Evolutionary conservation across 2,888 invertebrate species (phyloP).

Genomic region (Stictocephala bisonia): DNA sequence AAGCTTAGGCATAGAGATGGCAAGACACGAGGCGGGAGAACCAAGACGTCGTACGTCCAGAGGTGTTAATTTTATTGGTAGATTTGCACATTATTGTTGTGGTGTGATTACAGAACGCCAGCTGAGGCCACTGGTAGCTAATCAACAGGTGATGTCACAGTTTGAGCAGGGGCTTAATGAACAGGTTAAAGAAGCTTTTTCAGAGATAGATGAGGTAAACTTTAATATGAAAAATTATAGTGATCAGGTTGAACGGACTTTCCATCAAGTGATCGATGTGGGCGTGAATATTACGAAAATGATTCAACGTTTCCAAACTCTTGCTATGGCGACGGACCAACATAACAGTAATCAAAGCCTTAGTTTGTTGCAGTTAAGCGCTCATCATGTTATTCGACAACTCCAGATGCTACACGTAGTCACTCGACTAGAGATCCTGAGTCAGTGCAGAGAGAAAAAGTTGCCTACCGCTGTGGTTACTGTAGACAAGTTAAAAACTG

Average conservation of each 20-base stretch:
- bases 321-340: neutral
- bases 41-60: no score
- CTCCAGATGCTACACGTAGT: neutral
- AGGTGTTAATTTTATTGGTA: no score
- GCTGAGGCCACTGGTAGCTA: neutral
- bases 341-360: neutral
- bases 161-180: neutral
- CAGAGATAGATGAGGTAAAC: neutral
- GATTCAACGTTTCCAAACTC: neutral
- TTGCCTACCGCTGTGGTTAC: neutral
- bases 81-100: no score
- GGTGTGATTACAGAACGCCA: neutral
- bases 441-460: neutral
- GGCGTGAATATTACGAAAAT: neutral
- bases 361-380: neutral
- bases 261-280: neutral
- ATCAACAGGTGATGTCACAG: neutral
- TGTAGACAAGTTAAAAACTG: neutral
- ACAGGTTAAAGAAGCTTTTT: neutral
- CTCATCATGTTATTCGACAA: constrained; percentile 9
- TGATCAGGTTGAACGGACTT: neutral
- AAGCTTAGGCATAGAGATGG: no score
- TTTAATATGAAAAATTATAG: neutral
- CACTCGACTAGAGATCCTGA: constrained; percentile 1
- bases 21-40: no score